These are phyloP conservation scores for Babylonia areolata DNA, from an alignment of 1,140 invertebrate species.

Conservation along the genomic window DNA sequence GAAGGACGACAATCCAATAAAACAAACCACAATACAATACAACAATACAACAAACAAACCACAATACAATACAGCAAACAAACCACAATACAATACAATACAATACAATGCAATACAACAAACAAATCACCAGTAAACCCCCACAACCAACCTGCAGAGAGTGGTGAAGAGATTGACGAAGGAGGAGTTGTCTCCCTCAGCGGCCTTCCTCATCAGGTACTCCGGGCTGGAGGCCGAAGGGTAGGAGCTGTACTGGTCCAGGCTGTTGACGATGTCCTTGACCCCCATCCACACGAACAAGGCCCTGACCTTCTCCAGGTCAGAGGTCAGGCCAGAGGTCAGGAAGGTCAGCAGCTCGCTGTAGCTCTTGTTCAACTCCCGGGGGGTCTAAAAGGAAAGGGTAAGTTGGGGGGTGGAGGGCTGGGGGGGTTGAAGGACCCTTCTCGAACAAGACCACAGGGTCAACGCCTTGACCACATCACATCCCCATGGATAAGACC, in stretches of 20 bases:
- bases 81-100: too few species aligned
- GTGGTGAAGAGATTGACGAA: not conserved
- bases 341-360: not conserved
- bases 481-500: too few species aligned
- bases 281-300: not conserved
- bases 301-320: conserved; percentile 5
- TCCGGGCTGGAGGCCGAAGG: not conserved
- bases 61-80: too few species aligned
- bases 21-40: too few species aligned
- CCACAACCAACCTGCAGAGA: conserved; percentile 11
- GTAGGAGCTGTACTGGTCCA: not conserved
- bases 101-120: too few species aligned
- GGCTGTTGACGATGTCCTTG: not conserved
- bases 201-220: not conserved
- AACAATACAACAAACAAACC: too few species aligned
- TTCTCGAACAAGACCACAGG: too few species aligned
- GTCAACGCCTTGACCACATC: too few species aligned
- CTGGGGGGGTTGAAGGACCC: too few species aligned
- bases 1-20: too few species aligned
- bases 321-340: not conserved
- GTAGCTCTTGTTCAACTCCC: not conserved
- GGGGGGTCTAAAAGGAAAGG: not conserved
- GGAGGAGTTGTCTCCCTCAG: not conserved
- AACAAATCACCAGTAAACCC: too few species aligned
- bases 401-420: too few species aligned